Evolutionary conservation across 2,888 invertebrate species (phyloP), one percentile per base, ranked within the genome.

Genomic region (Acholoe squamosa): DNA sequence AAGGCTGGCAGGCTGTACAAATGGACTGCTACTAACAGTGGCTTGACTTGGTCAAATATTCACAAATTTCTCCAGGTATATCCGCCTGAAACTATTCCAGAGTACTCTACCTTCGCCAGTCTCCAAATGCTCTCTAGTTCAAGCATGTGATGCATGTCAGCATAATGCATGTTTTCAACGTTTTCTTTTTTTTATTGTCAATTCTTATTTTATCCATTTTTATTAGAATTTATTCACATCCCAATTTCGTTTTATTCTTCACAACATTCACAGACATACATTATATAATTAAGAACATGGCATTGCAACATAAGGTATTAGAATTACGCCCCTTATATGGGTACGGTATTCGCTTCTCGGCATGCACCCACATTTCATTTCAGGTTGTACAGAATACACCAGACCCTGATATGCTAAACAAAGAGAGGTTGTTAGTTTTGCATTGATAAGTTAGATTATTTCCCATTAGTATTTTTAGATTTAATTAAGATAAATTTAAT

Each of bases 321-420:
- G 61, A 71, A 71, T 71, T 71, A 71, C 28, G 19, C 61, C 1
- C 61, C 25, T 71, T 71, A 71, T 71, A 71, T 71, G 28, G 71
- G 71, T 71, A 71, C 5, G 31, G 71, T 61, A 19, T 61, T n/a
- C 14, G 71, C 71, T 28, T 71, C 14, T 71, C 0, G 5, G 80
- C 80, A 80, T 80, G 43, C 80, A 80, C 80, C 80, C 34, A 80
- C 19, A 80, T 43, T 80, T 33, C 22, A 14, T 80, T 80, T 80
- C 80, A 80, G 80, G 0, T 22, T 7, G 1, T 22, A 19, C 34
- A 80, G 80, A 34, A 80, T n/a, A 33, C 80, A 34, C 80, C 31
- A 19, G 80, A 80, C 19, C 16, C 34, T 80, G 80, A 34, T 80
- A 34, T 80, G 34, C 80, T 14, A 80, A 12, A 33, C 43, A 80